Evolutionary conservation across 2,888 invertebrate genomes (phyloP).

Genomic region (Drosophila pseudotalamancana): DNA sequence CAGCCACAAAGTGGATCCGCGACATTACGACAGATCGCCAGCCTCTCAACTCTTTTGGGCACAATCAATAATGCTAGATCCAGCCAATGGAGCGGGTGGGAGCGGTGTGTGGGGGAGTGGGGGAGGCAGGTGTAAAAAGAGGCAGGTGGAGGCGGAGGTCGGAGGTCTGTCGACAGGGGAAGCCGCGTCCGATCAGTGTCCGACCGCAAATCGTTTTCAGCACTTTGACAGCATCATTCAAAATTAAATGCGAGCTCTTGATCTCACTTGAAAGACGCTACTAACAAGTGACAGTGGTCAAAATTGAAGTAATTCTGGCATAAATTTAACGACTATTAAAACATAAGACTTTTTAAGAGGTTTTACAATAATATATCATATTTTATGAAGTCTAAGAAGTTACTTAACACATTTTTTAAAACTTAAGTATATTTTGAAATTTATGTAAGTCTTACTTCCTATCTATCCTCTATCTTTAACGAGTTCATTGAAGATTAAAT

Average conservation of each 20-base stretch:
- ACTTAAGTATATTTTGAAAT: no score
- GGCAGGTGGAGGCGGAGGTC: not conserved
- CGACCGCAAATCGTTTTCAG: constrained; percentile 75
- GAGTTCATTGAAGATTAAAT: no score
- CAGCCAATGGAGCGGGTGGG: constrained; percentile 39
- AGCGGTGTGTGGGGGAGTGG: not conserved
- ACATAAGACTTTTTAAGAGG: no score
- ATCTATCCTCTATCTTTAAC: no score
- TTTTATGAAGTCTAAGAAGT: no score
- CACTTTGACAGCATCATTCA: constrained; percentile 79
- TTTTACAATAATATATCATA: no score
- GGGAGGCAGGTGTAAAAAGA: no score
- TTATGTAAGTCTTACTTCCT: no score
- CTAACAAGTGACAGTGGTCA: constrained; percentile 33
- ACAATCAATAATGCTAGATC: constrained; percentile 80
- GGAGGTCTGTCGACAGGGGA: constrained; percentile 48
- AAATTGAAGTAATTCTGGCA: not conserved
- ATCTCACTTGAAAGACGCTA: constrained; percentile 16
- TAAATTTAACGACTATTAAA: no score
- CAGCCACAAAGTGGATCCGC: constrained; percentile 52
- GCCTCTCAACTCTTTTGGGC: constrained; percentile 67
- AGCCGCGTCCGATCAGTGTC: constrained; percentile 74
- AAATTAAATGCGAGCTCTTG: constrained; percentile 46
- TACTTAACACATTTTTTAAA: no score
- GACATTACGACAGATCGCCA: constrained; percentile 36